These are phyloP conservation scores for Pteronotus mesoamericanus DNA, from an alignment of 2,797 vertebrate species.

Conservation along the genomic window DNA sequence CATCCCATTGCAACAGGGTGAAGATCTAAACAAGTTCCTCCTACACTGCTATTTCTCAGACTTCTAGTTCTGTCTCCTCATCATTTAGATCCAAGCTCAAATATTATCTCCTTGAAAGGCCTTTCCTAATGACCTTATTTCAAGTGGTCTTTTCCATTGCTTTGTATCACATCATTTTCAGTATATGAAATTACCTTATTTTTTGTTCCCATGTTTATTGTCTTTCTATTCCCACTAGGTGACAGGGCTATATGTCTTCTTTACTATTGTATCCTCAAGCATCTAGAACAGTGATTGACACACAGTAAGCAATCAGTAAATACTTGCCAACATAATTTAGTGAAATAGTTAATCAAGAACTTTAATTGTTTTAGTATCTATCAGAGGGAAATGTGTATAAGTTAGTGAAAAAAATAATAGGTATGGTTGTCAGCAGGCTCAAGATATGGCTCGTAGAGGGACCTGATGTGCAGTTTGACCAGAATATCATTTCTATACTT, in stretches of 20 bases:
- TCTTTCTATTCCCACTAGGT: not conserved
- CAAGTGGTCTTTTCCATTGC: not conserved
- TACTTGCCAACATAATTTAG: not conserved
- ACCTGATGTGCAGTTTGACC: not conserved
- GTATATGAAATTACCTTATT: not conserved
- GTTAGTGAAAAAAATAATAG: constrained; percentile 30
- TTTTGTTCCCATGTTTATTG: constrained; percentile 2
- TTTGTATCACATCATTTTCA: not conserved
- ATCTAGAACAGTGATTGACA: not conserved
- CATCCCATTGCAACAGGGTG: not conserved
- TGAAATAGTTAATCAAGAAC: not conserved
- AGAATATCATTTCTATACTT: not conserved
- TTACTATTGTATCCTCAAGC: not conserved
- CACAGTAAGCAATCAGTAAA: not conserved
- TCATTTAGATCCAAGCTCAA: not conserved
- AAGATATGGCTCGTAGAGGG: not conserved
- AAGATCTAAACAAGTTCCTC: not conserved
- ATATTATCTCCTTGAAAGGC: not conserved
- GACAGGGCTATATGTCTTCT: not conserved
- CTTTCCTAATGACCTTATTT: not conserved
- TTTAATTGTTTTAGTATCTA: not conserved
- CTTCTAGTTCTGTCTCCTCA: not conserved
- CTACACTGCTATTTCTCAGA: not conserved
- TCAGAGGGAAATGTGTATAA: not conserved
- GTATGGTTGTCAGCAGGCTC: not conserved